Evolutionary conservation across 2,888 invertebrate genomes (phyloP).

Genomic region (Protodeltote pygarga): DNA sequence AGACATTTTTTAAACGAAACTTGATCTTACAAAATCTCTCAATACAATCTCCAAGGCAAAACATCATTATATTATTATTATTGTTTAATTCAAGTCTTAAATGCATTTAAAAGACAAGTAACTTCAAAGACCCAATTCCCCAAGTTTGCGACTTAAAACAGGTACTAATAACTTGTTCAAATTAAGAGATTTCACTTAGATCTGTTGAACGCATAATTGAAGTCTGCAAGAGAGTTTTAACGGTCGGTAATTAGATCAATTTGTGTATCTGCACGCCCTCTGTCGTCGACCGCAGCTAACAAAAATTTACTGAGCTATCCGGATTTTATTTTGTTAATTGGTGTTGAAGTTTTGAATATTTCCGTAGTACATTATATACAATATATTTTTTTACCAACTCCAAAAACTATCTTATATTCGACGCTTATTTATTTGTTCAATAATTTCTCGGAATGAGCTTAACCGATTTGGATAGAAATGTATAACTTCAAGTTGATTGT

Average conservation of each 20-base stretch:
- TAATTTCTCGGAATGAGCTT: too few species aligned
- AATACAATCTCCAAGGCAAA: conserved; percentile 3
- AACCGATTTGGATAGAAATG: too few species aligned
- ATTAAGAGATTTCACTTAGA: conserved; percentile 54
- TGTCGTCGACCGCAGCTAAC: conserved; percentile 40
- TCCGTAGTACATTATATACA: conserved; percentile 4
- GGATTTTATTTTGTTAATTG: conserved; percentile 44
- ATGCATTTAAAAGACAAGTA: conserved; percentile 25
- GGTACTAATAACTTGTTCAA: conserved; percentile 55
- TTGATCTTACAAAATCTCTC: background rate
- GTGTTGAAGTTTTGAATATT: conserved; percentile 11
- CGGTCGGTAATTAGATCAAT: conserved; percentile 53
- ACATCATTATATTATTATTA: too few species aligned
- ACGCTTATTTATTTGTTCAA: too few species aligned
- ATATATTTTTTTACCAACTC: too few species aligned
- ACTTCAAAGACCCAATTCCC: conserved; percentile 37
- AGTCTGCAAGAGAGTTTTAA: conserved; percentile 48
- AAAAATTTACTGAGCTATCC: conserved; percentile 33
- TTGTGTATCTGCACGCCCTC: conserved; percentile 47
- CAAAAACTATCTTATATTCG: too few species aligned
- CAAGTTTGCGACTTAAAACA: conserved; percentile 44
- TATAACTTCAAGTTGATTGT: too few species aligned
- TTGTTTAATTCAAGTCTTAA: conserved; percentile 16
- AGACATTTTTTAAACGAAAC: too few species aligned
- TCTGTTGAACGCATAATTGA: conserved; percentile 55